Conservation (phyloP, 2,888 invertebrate genomes). For the Dendrolimus pini region DNA sequence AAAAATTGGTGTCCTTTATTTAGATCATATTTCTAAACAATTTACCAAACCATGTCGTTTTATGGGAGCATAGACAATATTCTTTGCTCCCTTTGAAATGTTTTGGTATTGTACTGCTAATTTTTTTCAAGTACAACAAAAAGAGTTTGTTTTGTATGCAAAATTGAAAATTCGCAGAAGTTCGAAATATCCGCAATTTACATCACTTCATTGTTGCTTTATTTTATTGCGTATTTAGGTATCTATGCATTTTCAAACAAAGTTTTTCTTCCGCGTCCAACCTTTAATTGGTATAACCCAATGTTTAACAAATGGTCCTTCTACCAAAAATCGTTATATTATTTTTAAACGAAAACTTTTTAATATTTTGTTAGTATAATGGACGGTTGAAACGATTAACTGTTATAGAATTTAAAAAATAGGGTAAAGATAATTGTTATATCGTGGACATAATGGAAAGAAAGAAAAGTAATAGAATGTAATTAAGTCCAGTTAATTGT, state of each 20-base stretch:
- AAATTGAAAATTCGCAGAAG: constrained; percentile 65
- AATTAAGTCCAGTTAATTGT: no score
- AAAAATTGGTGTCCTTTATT: constrained; percentile 35
- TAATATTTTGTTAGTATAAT: no score
- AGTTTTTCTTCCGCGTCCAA: no score
- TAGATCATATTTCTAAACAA: constrained; percentile 36
- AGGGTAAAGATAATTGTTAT: neutral
- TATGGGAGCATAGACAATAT: constrained; percentile 24
- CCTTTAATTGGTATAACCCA: no score
- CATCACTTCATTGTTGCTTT: constrained; percentile 29
- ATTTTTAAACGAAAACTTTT: no score
- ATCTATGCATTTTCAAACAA: no score
- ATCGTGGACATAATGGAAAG: neutral
- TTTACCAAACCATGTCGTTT: constrained; percentile 35
- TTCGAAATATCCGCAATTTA: constrained; percentile 31
- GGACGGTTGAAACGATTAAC: neutral
- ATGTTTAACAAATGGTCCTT: no score
- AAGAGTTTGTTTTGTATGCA: constrained; percentile 39
- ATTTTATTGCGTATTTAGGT: no score
- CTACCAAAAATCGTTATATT: no score
- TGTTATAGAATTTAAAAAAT: no score
- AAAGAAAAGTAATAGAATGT: neutral
- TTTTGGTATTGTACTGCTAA: constrained; percentile 15
- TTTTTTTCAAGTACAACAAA: constrained; percentile 23
- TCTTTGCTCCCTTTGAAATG: constrained; percentile 32